Evolutionary conservation across 2,888 invertebrate genomes (phyloP), one percentile per base, ranked within the genome.

Genomic region (Celastrina argiolus): DNA sequence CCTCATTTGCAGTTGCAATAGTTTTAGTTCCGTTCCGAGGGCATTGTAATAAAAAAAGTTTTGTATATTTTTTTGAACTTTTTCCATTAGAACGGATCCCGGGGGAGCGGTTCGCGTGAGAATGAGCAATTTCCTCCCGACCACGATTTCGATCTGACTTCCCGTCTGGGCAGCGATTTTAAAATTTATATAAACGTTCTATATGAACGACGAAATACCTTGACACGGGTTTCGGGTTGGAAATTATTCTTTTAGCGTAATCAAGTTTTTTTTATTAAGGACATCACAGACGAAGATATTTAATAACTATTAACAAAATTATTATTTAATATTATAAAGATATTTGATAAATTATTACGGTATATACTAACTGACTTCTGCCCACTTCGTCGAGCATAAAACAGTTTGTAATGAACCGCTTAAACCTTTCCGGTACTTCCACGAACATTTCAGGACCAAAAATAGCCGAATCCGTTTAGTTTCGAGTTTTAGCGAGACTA

Each of bases 121-220:
- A 88, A 88, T 88, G 89, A 90, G 88, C 88, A 89, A 89, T 89
- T 89, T 89, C 89, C 89, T 83, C 82, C 78, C 81, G 81, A 81
- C 85, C 83, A 80, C 85, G 89, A 90, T 89, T 89, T 86, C 87
- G 87, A 90, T 89, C 89, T 86, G 86, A 83, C 88, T 90, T 89
- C 89, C 89, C 82, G 88, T 84, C 87, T 85, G 87, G 81, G 79
- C 84, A 83, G 84, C 86, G 87, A 88, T 88, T 90, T 90, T 87
- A 88, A 88, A 88, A 88, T 88, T 88, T 88, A 88, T 88, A 86
- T 85, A 87, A 87, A 81, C 77, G 81, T 81, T 85, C 83, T 80
- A 85, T 84, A 83, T 84, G 81, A 83, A 86, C 87, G 83, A 86
- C 36, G 85, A n/a, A 64, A 18, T 18, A 45, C 18, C 64, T 45